A percentile compares a stretch with the other conserved stretches of the same genome.
These are phyloP conservation scores for Hypomecis punctinalis DNA, from an alignment of 2,888 invertebrate species.

Conservation along the genomic window DNA sequence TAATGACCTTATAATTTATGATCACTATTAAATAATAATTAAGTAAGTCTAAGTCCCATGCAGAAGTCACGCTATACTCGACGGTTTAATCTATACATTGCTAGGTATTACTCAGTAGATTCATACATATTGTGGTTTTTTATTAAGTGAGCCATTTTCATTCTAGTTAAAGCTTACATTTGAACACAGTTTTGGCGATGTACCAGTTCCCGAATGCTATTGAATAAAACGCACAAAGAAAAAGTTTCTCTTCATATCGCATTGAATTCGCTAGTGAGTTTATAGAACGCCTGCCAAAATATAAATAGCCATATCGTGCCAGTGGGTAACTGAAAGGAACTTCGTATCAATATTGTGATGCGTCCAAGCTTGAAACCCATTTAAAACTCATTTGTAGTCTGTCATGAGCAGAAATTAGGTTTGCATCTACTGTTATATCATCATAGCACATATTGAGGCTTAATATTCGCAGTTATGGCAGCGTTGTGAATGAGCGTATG, in stretches of 20 bases:
- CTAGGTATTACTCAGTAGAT: no score
- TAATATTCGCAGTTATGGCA: neutral
- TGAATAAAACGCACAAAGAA: conserved; percentile 3
- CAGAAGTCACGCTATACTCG: no score
- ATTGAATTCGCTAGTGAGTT: conserved; percentile 6
- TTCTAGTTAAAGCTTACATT: neutral
- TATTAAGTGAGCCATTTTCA: neutral
- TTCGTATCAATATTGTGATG: conserved; percentile 24
- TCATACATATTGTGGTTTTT: neutral
- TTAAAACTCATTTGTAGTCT: conserved; percentile 33
- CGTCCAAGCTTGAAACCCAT: conserved; percentile 30
- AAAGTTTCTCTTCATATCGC: conserved; percentile 12
- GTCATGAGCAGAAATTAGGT: conserved; percentile 34
- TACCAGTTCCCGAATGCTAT: conserved; percentile 14
- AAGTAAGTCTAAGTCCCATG: no score
- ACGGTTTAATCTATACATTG: no score
- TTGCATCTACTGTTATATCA: conserved; percentile 19
- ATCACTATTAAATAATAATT: no score
- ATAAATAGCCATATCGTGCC: conserved; percentile 20
- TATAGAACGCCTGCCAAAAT: conserved; percentile 27
- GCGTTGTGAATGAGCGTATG: neutral
- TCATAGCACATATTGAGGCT: neutral
- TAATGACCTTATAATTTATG: no score
- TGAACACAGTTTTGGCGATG: conserved; percentile 17
- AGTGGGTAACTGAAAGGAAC: conserved; percentile 5